phyloP scores from a whole-genome alignment of 2,113 vertebrate species.

The Siniperca knerii region DNA sequence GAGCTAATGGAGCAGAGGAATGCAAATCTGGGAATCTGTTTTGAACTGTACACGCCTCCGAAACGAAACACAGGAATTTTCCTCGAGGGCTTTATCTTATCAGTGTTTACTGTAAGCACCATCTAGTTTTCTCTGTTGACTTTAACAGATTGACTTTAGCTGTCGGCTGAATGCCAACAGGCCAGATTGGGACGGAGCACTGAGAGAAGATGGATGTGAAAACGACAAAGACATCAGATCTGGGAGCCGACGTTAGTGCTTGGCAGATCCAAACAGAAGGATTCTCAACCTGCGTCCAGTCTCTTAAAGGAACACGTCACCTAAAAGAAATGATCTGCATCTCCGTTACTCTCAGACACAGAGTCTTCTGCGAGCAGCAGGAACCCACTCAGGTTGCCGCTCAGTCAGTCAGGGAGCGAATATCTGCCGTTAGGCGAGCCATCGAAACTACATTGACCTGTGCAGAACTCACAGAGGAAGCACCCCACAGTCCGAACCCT shows the following conservation, averaged over 20 bases:
- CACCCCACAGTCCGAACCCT: no score
- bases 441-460: no score
- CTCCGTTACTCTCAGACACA: no score
- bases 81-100: constrained; percentile 49
- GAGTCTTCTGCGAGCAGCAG: no score
- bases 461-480: no score
- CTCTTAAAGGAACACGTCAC: neutral
- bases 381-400: no score
- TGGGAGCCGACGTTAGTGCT: neutral
- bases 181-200: constrained; percentile 8
- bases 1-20: constrained; percentile 22
- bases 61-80: constrained; percentile 49
- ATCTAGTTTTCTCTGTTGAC: constrained; percentile 40
- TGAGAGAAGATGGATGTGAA: constrained; percentile 5
- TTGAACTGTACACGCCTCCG: constrained; percentile 14
- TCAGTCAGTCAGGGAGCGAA: no score
- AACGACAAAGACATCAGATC: constrained; percentile 2
- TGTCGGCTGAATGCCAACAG: constrained; percentile 11
- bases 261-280: neutral
- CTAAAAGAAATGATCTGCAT: neutral
- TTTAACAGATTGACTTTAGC: constrained; percentile 30
- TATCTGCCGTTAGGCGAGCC: no score
- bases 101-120: constrained; percentile 62
- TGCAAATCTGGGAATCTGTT: constrained; percentile 12
- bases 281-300: neutral